phyloP scores from a whole-genome alignment of 2,888 invertebrate genomes.

The Ctenicera cuprea region DNA sequence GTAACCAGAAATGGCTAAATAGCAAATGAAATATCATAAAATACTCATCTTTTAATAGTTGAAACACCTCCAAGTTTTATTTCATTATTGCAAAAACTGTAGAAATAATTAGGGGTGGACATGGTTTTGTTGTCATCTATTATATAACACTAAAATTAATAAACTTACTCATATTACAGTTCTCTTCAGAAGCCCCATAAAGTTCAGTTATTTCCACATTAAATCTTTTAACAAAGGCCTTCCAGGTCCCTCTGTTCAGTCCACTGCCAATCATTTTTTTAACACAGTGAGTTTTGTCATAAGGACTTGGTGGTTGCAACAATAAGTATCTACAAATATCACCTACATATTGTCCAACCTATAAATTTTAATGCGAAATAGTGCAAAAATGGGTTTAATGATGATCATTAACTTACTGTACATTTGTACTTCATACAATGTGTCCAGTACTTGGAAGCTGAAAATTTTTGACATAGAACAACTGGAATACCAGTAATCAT shows the following conservation, averaged over 20 bases:
- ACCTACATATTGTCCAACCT: constrained; percentile 77
- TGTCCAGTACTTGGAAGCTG: constrained; percentile 92
- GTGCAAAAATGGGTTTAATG: not conserved
- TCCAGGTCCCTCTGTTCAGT: constrained; percentile 81
- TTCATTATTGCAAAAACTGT: too few relatives aligned
- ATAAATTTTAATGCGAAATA: constrained; percentile 24
- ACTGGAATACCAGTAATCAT: constrained; percentile 84
- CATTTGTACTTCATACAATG: constrained; percentile 91
- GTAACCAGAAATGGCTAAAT: too few relatives aligned
- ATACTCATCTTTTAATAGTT: too few relatives aligned
- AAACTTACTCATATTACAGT: constrained; percentile 78
- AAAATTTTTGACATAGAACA: constrained; percentile 89
- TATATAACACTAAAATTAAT: not conserved
- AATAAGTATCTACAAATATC: constrained; percentile 77
- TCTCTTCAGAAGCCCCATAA: constrained; percentile 84
- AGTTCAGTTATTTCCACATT: constrained; percentile 76
- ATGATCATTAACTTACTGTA: constrained; percentile 77
- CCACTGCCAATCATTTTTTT: constrained; percentile 84
- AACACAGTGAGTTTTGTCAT: constrained; percentile 73
- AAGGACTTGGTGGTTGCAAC: constrained; percentile 72
- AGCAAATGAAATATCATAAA: too few relatives aligned
- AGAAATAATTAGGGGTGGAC: too few relatives aligned
- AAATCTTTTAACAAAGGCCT: constrained; percentile 73
- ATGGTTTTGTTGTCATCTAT: too few relatives aligned
- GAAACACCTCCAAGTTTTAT: too few relatives aligned